phyloP scores from a whole-genome alignment of 1,140 invertebrate species.

The Drosophila persimilis region DNA sequence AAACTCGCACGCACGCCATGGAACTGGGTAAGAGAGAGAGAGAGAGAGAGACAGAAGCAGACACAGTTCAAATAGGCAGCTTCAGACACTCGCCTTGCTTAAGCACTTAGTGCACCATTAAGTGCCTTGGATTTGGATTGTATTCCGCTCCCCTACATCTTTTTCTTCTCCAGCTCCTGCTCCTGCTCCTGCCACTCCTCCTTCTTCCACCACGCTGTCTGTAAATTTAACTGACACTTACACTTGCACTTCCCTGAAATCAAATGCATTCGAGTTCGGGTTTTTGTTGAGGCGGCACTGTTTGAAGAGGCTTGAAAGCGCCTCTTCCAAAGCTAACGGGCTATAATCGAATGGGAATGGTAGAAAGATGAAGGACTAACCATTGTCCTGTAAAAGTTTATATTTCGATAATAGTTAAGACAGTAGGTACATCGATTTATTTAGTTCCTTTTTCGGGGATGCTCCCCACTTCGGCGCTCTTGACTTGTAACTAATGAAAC shows the following conservation, averaged over 20 bases:
- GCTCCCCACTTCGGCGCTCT: too few relatives aligned
- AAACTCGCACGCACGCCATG: not conserved
- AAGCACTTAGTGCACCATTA: slow-evolving; percentile 64
- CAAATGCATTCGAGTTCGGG: slow-evolving; percentile 49
- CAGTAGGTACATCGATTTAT: not conserved
- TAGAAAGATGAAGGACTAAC: not conserved
- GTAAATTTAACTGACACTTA: slow-evolving; percentile 54
- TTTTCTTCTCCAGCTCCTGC: slow-evolving; percentile 11
- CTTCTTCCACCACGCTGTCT: slow-evolving; percentile 16
- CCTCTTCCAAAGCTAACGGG: not conserved
- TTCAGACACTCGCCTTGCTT: slow-evolving; percentile 48
- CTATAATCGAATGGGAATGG: too few relatives aligned
- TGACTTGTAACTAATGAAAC: too few relatives aligned
- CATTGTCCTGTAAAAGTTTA: slow-evolving; percentile 8
- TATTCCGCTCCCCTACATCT: slow-evolving; percentile 33
- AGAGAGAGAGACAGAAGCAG: not conserved
- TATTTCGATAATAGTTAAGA: not conserved
- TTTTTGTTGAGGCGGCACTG: not conserved
- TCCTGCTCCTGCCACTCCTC: slow-evolving; percentile 9
- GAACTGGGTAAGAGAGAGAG: not conserved
- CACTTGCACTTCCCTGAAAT: slow-evolving; percentile 52
- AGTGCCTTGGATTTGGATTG: slow-evolving; percentile 54
- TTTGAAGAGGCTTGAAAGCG: slow-evolving; percentile 23
- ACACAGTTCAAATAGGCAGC: slow-evolving; percentile 34
- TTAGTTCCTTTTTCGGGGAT: not conserved